Conservation (phyloP, 64 coral and sea anemone species). For the Cladopsammia gracilis region DNA sequence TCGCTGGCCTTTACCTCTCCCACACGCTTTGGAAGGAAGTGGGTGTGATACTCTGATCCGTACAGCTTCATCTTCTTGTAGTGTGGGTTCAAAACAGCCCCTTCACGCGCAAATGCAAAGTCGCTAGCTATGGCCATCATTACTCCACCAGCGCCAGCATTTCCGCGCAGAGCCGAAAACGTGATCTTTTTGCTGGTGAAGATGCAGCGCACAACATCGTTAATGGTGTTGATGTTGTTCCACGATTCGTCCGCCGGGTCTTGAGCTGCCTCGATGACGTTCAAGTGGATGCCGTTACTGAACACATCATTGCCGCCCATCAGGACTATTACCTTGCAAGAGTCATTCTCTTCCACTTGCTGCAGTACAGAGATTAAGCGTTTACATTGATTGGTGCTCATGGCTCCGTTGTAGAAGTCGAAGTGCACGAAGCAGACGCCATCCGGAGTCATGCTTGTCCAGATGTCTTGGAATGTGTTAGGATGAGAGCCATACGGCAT, state of each 20-base stretch:
- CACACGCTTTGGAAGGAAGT: too few relatives aligned
- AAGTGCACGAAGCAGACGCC: constrained; percentile 84
- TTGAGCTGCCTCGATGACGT: constrained; percentile 61
- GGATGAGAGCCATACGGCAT: constrained; percentile 50
- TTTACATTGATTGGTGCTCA: constrained; percentile 75
- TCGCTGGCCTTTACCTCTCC: too few relatives aligned
- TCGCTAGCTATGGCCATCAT: too few relatives aligned
- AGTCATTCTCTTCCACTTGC: constrained; percentile 60
- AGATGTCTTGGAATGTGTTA: constrained; percentile 80
- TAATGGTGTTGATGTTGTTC: constrained; percentile 83
- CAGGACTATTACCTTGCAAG: constrained; percentile 64
- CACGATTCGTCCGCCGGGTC: constrained; percentile 62
- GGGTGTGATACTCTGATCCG: too few relatives aligned
- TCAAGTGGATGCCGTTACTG: constrained; percentile 87
- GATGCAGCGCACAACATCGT: constrained; percentile 69
- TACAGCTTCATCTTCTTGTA: too few relatives aligned
- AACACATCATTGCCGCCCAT: constrained; percentile 79
- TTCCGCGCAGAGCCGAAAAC: too few relatives aligned
- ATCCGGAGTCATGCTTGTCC: constrained; percentile 65
- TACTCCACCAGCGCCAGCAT: too few relatives aligned
- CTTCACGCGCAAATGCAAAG: too few relatives aligned
- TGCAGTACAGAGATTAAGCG: constrained; percentile 28
- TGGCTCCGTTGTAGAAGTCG: constrained; percentile 86
- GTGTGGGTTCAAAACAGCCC: too few relatives aligned
- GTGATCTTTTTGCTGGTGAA: constrained; percentile 76